Evolutionary conservation across 1,140 invertebrate species (phyloP).

Genomic region (Adoxophyes honmai): DNA sequence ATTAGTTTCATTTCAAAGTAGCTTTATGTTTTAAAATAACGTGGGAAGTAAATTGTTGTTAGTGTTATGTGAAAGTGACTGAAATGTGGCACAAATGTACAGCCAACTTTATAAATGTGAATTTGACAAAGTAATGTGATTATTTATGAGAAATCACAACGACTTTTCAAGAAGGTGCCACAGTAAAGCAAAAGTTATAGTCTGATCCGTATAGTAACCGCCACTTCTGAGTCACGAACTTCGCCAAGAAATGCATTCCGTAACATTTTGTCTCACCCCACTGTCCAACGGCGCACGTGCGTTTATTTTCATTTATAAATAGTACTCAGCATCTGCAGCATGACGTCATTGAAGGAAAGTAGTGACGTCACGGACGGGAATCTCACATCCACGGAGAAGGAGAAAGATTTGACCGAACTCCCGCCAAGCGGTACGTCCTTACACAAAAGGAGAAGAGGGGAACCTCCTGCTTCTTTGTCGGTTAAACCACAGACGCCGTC

Average conservation of each 20-base stretch:
- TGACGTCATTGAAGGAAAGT: constrained; percentile 59
- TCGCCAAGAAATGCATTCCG: constrained; percentile 57
- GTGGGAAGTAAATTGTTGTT: neutral
- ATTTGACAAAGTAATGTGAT: no score
- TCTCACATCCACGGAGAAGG: constrained; percentile 29
- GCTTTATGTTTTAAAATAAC: no score
- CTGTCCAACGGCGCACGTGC: constrained; percentile 44
- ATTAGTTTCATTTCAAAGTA: no score
- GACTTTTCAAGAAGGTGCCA: no score
- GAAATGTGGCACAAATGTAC: no score
- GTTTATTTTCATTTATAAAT: constrained; percentile 70
- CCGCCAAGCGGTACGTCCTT: constrained; percentile 61
- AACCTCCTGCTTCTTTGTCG: constrained; percentile 56
- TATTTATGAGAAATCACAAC: no score
- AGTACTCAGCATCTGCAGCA: constrained; percentile 34
- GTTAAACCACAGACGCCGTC: constrained; percentile 61
- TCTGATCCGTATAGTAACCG: no score
- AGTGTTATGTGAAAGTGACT: constrained; percentile 17
- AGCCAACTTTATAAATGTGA: no score
- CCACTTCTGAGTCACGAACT: no score
- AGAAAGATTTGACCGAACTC: constrained; percentile 52
- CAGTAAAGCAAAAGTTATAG: no score
- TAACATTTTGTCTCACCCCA: constrained; percentile 29
- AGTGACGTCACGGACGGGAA: constrained; percentile 43
- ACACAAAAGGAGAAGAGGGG: constrained; percentile 62